Base-by-base conservation (phyloP, 92 coral and sea anemone genomes). In the Scolanthus callimorphus region DNA sequence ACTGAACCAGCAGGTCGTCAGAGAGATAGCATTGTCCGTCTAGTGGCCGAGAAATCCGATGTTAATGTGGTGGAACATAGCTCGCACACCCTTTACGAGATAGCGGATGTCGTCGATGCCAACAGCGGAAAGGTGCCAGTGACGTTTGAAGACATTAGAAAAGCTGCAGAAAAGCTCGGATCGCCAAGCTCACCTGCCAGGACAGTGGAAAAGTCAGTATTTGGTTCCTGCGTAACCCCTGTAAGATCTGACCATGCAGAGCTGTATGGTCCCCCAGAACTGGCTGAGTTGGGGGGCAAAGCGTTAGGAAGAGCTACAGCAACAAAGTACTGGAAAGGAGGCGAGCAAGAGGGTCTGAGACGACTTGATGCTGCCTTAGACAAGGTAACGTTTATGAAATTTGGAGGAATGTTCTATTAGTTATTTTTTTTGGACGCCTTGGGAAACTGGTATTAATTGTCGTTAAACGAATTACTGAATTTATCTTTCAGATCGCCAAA, bases 1-100 rank as follows among this genome's bases (percentile, higher is more conserved):
- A 64, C 65, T 26, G 96, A 88, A 56, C 95, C 95, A 53, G 80
- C 62, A 57, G 90, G 85, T 4, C 59, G 74, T 25, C 88, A 82
- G 58, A 63, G 80, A 39, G 95, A 82, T 64, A 75, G 78, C 31
- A 65, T 68, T 34, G 70, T 87, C 37, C 43, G 65, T 17, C 48
- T 64, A 11, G 28, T 87, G 59, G 95, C 95, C 9, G 68, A 70
- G 62, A 66, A 62, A 61, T 51, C 53, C 12, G 85, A 68, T 0
- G 74, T 87, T 0, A 39, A 82, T 25, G 86, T 87, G 19, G 57
- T 87, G 39, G 66, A 68, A n/a, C 74, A 78, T 49, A 77, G 74
- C 19, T 71, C 95, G 0, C 95, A 87, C 78, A 74, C 85, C 0
- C 67, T 87, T 57, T 87, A 77, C 31, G 84, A 84, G 31, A 60